Base-by-base conservation (phyloP, 2,888 invertebrate species). In the Dermolepida albohirtum region DNA sequence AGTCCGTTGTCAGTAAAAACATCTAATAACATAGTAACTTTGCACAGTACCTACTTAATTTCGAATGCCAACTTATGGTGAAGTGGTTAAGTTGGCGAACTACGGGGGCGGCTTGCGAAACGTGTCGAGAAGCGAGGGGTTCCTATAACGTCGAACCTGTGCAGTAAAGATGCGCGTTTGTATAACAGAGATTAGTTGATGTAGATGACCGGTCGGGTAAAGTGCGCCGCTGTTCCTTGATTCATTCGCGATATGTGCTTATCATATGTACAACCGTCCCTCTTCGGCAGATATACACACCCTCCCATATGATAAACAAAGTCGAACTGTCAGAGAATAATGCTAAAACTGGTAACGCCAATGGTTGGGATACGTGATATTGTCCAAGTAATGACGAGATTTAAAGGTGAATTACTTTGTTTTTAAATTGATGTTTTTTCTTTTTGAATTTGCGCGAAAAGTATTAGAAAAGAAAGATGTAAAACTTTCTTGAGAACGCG, bases 91-190 rank as follows among this genome's bases (percentile, higher is more conserved):
- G 34, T 54, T 14, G 12, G 14, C 10, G 29, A 51, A 51, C 14
- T n/a, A 27, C 39, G 40, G 4, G 12, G 40, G 34, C 54, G 22
- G 22, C 22, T 22, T 22, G 22, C 4, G 22, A 22, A 22, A 22
- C 29, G 34, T 39, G 8, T 54, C 16, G n/a, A 10, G 17, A 11
- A 16, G 40, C 39, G 40, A 40, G 54, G 54, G 54, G 54, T 54
- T 54, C 34, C 8, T 54, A n/a, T n/a, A 12, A 11, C 29, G 51
- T 16, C 14, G 39, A 59, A 29, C 29, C 59, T 59, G 59, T 59
- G 59, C 59, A 59, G 34, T 47, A 41, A 59, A 34, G 47, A 59
- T 59, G 59, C 59, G 59, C 59, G 59, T 47, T 29, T 47, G 59
- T 34, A 47, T 43, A 22, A 8, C 22, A 22, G 29, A 59, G 59